These are phyloP conservation scores for Drosophila navojoa DNA, from an alignment of 1,140 invertebrate species.

Conservation along the genomic window DNA sequence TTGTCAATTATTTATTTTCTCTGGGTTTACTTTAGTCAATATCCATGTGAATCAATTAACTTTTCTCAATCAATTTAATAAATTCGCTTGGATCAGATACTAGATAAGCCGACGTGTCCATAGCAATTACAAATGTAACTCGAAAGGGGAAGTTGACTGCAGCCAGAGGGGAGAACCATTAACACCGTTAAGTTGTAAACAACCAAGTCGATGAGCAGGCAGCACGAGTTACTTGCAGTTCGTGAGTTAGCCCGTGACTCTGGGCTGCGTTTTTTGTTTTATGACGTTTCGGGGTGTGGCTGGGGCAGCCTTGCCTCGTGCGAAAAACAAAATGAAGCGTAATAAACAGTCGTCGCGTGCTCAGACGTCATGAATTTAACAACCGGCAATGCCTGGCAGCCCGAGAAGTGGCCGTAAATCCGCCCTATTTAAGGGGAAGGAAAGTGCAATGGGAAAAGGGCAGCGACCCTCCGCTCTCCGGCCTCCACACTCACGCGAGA, in stretches of 20 bases:
- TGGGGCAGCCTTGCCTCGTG: conserved; percentile 3
- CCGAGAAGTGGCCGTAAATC: conserved; percentile 45
- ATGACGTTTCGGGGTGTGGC: conserved; percentile 33
- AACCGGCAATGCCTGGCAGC: conserved; percentile 38
- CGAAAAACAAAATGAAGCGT: conserved; percentile 55
- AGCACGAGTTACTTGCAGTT: conserved; percentile 6
- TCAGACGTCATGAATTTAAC: conserved; percentile 70
- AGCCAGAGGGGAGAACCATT: conserved; percentile 59
- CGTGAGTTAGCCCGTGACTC: conserved; percentile 16
- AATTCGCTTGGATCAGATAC: too few relatives aligned
- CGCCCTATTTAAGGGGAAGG: conserved; percentile 4
- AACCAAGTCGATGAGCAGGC: neutral
- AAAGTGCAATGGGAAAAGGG: neutral
- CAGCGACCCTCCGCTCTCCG: neutral
- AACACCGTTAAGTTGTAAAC: conserved; percentile 66
- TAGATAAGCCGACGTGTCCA: too few relatives aligned
- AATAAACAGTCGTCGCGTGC: conserved; percentile 72
- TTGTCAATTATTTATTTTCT: too few relatives aligned
- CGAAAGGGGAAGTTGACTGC: conserved; percentile 38
- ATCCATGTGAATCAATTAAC: too few relatives aligned
- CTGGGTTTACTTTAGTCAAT: too few relatives aligned
- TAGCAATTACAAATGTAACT: neutral
- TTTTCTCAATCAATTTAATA: too few relatives aligned
- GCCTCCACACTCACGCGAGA: conserved; percentile 18
- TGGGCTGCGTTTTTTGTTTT: neutral